Evolutionary conservation across 2,797 vertebrate genomes (phyloP).

Genomic region (Hozukius guyotensis): DNA sequence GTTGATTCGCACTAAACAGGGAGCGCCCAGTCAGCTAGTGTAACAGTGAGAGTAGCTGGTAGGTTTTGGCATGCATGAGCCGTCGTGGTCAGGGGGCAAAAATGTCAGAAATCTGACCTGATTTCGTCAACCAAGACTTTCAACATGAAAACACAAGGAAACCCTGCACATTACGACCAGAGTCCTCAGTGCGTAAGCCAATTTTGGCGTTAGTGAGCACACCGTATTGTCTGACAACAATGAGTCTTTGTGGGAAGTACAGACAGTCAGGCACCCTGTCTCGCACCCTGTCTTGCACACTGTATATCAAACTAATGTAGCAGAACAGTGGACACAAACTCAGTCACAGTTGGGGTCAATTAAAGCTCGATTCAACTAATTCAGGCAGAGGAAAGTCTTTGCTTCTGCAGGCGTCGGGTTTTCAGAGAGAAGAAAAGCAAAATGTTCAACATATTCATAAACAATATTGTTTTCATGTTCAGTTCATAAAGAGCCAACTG

Average conservation of each 20-base stretch:
- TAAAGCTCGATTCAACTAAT: constrained; percentile 61
- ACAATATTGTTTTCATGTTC: not conserved
- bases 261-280: constrained; percentile 79
- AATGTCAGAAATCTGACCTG: constrained; percentile 65
- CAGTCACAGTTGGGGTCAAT: constrained; percentile 71
- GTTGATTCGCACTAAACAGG: not conserved
- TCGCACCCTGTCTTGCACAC: constrained; percentile 73
- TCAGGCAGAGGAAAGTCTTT: constrained; percentile 26
- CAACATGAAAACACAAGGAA: constrained; percentile 48
- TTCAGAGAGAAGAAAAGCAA: not conserved
- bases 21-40: not conserved
- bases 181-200: constrained; percentile 52
- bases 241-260: constrained; percentile 71
- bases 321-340: constrained; percentile 63
- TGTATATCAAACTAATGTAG: constrained; percentile 76
- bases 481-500: not conserved
- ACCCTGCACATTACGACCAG: constrained; percentile 28
- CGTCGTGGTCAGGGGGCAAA: constrained; percentile 29
- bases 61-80: constrained; percentile 27
- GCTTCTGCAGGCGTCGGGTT: not conserved
- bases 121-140: constrained; percentile 61
- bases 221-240: constrained; percentile 74
- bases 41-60: constrained; percentile 12
- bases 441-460: not conserved
- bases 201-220: constrained; percentile 61